A percentile compares a stretch with the other conserved stretches of the same genome.
Evolutionary conservation across 1,140 invertebrate genomes (phyloP).

Genomic region (Danaus melanippus): DNA sequence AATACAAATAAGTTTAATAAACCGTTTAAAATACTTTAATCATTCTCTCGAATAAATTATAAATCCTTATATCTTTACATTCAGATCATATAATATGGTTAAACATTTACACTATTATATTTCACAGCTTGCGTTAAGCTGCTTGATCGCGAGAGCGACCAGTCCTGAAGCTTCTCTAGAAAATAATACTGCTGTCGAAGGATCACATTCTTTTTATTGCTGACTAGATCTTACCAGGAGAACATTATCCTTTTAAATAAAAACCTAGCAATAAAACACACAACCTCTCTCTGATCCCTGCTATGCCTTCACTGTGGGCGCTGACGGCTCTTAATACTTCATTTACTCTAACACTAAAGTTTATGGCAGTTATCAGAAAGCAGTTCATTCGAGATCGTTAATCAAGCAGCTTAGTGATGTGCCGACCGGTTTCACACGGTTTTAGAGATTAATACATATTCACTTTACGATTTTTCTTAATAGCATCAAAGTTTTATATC

Average conservation of each 20-base stretch:
- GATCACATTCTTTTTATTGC: constrained; percentile 31
- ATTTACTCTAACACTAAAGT: constrained; percentile 43
- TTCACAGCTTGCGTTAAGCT: constrained; percentile 26
- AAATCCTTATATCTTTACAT: constrained; percentile 49
- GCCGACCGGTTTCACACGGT: constrained; percentile 27
- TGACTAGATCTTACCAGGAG: constrained; percentile 38
- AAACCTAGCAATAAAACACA: constrained; percentile 13
- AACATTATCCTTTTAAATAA: constrained; percentile 8
- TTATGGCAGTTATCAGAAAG: constrained; percentile 58
- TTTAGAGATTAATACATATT: neutral
- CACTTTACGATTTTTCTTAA: too few species aligned
- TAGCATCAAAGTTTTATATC: too few species aligned
- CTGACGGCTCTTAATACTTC: constrained; percentile 32
- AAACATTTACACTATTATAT: constrained; percentile 17
- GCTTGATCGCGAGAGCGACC: constrained; percentile 34
- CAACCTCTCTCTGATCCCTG: constrained; percentile 44
- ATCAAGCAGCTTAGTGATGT: constrained; percentile 54
- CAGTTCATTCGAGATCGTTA: constrained; percentile 44
- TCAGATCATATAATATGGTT: constrained; percentile 51
- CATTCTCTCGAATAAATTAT: constrained; percentile 58
- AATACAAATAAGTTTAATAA: constrained; percentile 27
- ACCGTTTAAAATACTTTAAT: constrained; percentile 36
- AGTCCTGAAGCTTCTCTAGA: constrained; percentile 21
- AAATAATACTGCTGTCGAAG: constrained; percentile 31
- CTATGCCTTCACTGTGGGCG: constrained; percentile 27